Conservation (phyloP, 2,888 invertebrate genomes). For the Acleris holmiana region DNA sequence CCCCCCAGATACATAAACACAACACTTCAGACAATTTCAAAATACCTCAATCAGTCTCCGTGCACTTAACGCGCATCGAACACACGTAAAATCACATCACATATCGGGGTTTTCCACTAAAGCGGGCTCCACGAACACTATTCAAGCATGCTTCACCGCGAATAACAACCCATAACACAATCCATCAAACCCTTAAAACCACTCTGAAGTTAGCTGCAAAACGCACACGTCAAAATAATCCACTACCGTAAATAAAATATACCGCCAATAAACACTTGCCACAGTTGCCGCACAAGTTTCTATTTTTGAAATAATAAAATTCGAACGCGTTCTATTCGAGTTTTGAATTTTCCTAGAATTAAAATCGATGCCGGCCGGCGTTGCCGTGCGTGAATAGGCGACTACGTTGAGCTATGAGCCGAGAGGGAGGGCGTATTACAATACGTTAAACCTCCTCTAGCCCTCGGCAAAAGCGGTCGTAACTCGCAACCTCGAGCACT, state of each 20-base stretch:
- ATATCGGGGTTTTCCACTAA: constrained; percentile 62
- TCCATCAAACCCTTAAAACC: constrained; percentile 82
- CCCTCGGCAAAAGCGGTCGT: constrained; percentile 64
- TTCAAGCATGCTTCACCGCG: constrained; percentile 69
- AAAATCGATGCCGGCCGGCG: constrained; percentile 58
- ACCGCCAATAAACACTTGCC: constrained; percentile 3
- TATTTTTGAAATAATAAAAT: constrained; percentile 3
- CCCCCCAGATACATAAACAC: too few relatives aligned
- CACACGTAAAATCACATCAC: constrained; percentile 43
- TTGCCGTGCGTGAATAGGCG: constrained; percentile 54
- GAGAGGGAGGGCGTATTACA: constrained; percentile 61
- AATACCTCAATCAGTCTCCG: not conserved
- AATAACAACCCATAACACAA: constrained; percentile 80
- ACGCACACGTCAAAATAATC: constrained; percentile 81
- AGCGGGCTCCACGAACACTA: constrained; percentile 65
- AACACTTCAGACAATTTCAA: too few relatives aligned
- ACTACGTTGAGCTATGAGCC: constrained; percentile 59
- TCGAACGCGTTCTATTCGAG: constrained; percentile 41
- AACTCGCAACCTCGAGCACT: constrained; percentile 57
- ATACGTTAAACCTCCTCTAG: constrained; percentile 72
- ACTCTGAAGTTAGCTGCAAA: constrained; percentile 77
- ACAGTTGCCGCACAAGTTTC: not conserved
- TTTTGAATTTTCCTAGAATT: constrained; percentile 51
- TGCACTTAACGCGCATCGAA: constrained; percentile 12
- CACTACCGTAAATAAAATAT: constrained; percentile 59